Evolutionary conservation across 2,888 invertebrate species (phyloP), one percentile per base, ranked within the genome.

Genomic region (Leucoptera coffeella): DNA sequence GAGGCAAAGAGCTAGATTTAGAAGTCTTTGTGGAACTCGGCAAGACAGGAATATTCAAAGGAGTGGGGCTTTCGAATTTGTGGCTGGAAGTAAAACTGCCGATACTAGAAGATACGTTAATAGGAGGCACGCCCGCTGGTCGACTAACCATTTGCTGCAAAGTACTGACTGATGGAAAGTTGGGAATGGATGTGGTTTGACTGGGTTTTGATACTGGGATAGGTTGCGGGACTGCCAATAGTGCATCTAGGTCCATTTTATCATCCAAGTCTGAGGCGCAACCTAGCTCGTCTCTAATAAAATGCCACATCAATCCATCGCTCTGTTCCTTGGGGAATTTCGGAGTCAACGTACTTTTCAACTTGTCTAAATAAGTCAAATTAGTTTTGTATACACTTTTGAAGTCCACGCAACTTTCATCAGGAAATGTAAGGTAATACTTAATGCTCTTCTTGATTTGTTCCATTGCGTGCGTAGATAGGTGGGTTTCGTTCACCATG

Each of bases 391-490:
- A 86, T 34, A 67, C 78, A 8, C 83, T 62, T 40, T 64, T 61
- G 35, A 72, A 72, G 35, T 62, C 50, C n/a, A 72, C 39, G 17
- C 53, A 58, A 5, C 53, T 56, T 3, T 71, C 71, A 35, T 72
- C 72, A 15, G 59, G 38, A 32, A 45, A 59, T 34, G 79, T 78
- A 32, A 78, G 76, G 47, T 92, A 92, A 55, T 90, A 92, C 38
- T 89, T 86, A 9, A 86, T 82, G 43, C 88, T 82, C 44, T 82
- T 80, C 54, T 83, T 81, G 73, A 94, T 88, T 62, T 92, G 90
- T 35, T 82, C 82, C 54, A 90, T 82, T 9, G 90, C 78, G 43
- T 86, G 85, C 36, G 83, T 77, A 1, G 88, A 80, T 28, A 93
- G 67, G 40, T 85, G 82, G 27, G 81, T 80, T 43, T 94, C 93